Conservation (phyloP, 1,140 invertebrate species). For the Cataglyphis hispanica region DNA sequence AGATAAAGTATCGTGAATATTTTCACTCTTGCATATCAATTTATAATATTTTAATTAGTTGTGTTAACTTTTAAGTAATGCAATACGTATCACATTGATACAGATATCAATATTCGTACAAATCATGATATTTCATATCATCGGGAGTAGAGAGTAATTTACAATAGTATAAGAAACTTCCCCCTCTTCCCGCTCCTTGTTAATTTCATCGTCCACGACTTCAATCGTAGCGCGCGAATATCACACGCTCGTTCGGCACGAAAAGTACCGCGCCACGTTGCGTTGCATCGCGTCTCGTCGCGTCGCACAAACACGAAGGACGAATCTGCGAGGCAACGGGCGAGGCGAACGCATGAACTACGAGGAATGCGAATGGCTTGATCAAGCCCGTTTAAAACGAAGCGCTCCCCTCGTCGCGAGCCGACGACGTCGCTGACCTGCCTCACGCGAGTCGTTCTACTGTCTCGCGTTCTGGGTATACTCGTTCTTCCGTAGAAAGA, state of each 20-base stretch:
- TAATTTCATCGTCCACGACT: not conserved
- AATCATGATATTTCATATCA: not conserved
- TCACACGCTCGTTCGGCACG: not conserved
- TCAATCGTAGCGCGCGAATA: not conserved
- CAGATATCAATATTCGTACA: not conserved
- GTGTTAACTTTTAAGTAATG: not conserved
- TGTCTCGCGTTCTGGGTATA: constrained; percentile 54
- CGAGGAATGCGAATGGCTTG: constrained; percentile 67
- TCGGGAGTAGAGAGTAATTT: not conserved
- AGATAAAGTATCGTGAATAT: not conserved
- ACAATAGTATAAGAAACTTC: not conserved
- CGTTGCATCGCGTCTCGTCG: not conserved
- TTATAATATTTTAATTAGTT: not conserved
- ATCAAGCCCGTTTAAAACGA: constrained; percentile 72
- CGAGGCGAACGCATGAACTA: constrained; percentile 52
- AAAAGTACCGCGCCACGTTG: not conserved
- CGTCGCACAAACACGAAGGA: constrained; percentile 39
- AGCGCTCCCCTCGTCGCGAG: constrained; percentile 67
- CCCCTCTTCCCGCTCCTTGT: not conserved
- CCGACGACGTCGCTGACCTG: constrained; percentile 72
- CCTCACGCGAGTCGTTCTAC: constrained; percentile 70
- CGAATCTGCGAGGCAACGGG: constrained; percentile 42
- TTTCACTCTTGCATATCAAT: not conserved
- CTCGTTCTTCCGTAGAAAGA: constrained; percentile 58
- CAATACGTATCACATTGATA: not conserved